Percentiles rank a stretch among this genome's conserved stretches.
These are phyloP conservation scores for Chrysotoxum bicinctum DNA, from an alignment of 2,888 invertebrate species.

Conservation along the genomic window DNA sequence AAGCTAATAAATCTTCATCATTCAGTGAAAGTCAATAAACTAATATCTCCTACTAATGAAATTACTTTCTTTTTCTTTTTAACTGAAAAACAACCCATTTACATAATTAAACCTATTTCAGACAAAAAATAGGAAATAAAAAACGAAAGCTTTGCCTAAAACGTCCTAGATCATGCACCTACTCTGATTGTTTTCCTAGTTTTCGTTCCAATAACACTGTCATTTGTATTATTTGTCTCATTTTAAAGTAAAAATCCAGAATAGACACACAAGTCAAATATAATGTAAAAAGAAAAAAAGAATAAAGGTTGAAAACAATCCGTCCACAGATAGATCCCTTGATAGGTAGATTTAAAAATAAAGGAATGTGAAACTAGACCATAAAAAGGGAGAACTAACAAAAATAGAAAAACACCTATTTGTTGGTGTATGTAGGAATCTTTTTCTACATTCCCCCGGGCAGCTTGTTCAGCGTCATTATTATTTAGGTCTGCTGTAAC, in stretches of 20 bases:
- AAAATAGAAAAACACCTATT: slow-evolving; percentile 13
- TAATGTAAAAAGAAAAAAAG: neutral
- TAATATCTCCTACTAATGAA: no score
- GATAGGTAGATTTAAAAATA: slow-evolving; percentile 25
- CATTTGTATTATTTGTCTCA: neutral
- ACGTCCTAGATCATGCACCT: slow-evolving; percentile 8
- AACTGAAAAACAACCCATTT: slow-evolving; percentile 11
- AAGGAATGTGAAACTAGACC: slow-evolving; percentile 28
- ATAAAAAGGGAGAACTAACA: neutral
- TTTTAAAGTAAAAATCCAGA: slow-evolving; percentile 17
- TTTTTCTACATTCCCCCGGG: neutral
- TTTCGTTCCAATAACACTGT: slow-evolving; percentile 26
- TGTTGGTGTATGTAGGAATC: no score
- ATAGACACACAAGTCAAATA: slow-evolving; percentile 9
- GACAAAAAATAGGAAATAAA: neutral
- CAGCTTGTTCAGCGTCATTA: slow-evolving; percentile 21
- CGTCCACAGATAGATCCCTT: slow-evolving; percentile 28
- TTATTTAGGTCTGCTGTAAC: slow-evolving; percentile 50
- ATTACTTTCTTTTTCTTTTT: neutral
- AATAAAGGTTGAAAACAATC: slow-evolving; percentile 37
- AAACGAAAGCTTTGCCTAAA: slow-evolving; percentile 2
- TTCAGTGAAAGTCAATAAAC: no score
- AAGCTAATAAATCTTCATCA: no score
- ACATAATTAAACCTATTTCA: slow-evolving; percentile 17
- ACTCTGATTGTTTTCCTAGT: slow-evolving; percentile 8